These are phyloP conservation scores for Euphydryas editha DNA, from an alignment of 2,888 invertebrate species.

Conservation along the genomic window DNA sequence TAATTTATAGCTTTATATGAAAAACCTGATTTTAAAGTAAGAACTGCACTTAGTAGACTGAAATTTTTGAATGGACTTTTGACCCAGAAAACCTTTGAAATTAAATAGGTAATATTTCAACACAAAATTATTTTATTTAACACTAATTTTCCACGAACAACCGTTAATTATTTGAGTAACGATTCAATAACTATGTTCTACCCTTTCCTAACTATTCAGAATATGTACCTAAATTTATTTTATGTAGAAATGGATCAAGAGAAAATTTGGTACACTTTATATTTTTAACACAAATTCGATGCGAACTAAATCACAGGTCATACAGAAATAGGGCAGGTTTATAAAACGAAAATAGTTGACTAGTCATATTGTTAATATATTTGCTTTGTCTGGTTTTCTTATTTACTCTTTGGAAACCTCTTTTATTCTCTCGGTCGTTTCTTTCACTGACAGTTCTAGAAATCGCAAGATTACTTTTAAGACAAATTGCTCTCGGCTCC, in stretches of 20 bases:
- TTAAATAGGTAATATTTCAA: slow-evolving; percentile 12
- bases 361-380: slow-evolving; percentile 8
- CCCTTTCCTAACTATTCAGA: background rate
- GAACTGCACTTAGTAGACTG: slow-evolving; percentile 11
- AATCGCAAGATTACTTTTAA: slow-evolving; percentile 12
- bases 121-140: background rate
- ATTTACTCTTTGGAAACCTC: slow-evolving; percentile 6
- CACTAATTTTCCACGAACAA: background rate
- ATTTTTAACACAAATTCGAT: background rate
- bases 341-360: slow-evolving; percentile 6
- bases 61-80: slow-evolving; percentile 18
- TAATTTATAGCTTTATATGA: background rate
- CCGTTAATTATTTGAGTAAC: background rate
- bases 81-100: slow-evolving; percentile 28
- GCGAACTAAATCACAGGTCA: background rate
- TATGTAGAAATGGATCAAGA: background rate
- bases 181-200: background rate
- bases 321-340: background rate
- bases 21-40: background rate
- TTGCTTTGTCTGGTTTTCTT: slow-evolving; percentile 5
- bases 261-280: background rate
- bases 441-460: slow-evolving; percentile 7
- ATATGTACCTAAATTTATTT: background rate
- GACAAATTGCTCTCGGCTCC: slow-evolving; percentile 16
- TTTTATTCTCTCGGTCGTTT: slow-evolving; percentile 5